Evolutionary conservation across 2,888 invertebrate genomes (phyloP), one percentile per base, ranked within the genome.

Genomic region (Osedax fenrisi): DNA sequence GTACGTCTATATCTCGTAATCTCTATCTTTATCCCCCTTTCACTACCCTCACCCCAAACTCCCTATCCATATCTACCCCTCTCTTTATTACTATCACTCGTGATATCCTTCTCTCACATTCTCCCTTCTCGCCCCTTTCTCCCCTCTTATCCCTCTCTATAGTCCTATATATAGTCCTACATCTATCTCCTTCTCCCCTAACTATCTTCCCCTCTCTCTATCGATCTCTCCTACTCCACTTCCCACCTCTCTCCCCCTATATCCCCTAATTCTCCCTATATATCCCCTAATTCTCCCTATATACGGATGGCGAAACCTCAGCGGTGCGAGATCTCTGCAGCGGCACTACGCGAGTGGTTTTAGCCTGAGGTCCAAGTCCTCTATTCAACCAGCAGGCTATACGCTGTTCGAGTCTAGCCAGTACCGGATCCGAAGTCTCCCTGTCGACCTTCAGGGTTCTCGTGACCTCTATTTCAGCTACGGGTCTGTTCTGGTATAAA

Each of bases 381-480:
- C 27, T 24, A 25, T 27, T 76, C 66, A 83, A 75, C 82, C 82
- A 83, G 3, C 78, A 78, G 61, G 79, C 75, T 23, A 82, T 80
- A 62, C 81, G 77, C 5, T 78, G 77, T 77, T 83, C 82, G 26
- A 83, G 75, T 62, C 78, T 78, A 26, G 77, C 77, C 22, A 83
- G 78, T 1, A 76, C 79, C 2, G 78, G 79, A 61, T 82, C 81
- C 2, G 79, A 79, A n/a, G 79, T 79, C 3, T 71, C 74, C 22
- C 78, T 76, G 41, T 76, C 77, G 2, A 77, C 76, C 3, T 62
- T 73, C 64, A 72, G 64, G 0, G 64, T 25, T 25, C 23, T 25
- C 64, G 64, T 64, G n/a, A n/a, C n/a, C n/a, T n/a, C n/a, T n/a
- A n/a, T n/a, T n/a, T n/a, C n/a, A n/a, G n/a, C n/a, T n/a, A n/a